Base-by-base conservation (phyloP, 2,113 vertebrate genomes). In the Triplophysa rosa region DNA sequence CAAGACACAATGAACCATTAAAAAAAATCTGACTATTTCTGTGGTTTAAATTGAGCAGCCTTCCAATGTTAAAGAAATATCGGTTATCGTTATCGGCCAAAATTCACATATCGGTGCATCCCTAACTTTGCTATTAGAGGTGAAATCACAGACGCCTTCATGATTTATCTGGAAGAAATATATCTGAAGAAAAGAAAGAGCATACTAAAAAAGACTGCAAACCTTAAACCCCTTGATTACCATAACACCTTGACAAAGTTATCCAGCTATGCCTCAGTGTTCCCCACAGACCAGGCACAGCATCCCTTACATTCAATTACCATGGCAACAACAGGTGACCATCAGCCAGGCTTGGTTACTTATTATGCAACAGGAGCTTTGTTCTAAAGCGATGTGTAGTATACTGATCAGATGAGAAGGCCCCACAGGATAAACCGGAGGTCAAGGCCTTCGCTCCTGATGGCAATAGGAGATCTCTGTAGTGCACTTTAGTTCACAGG, bases 251-350 rank as follows among this genome's bases (percentile, higher is more conserved):
- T 1, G 68, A 37, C 52, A 71, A 71, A 37, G 1, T 0, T 73
- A 10, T 73, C 56, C 33, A 16, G 61, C 56, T 26, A 17, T 56
- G 19, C 54, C n/a, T 8, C 68, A 9, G 21, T 19, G 19, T 52
- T 54, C 24, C 21, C 70, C 37, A 61, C n/a, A 24, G 12, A 61
- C 23, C 54, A 12, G 21, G n/a, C 54, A 42, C 56, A 73, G 70
- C 33, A 61, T 73, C n/a, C 37, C 56, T 73, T 11, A 2, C 54
- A 58, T 59, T 80, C 19, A 52, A 69, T 83, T 81, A 65, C 84
- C 81, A 83, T 83, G 65, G 78, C 81, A 85, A 85, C 81, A 59
- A 68, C 68, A 83, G 81, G 84, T 85, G 47, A 72, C 61, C 68
- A 65, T 45, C 40, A 65, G 26, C 13, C 16, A 70, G 63, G 45